Conservation (phyloP, 2,797 vertebrate genomes). For the Periophthalmus magnuspinnatus region DNA sequence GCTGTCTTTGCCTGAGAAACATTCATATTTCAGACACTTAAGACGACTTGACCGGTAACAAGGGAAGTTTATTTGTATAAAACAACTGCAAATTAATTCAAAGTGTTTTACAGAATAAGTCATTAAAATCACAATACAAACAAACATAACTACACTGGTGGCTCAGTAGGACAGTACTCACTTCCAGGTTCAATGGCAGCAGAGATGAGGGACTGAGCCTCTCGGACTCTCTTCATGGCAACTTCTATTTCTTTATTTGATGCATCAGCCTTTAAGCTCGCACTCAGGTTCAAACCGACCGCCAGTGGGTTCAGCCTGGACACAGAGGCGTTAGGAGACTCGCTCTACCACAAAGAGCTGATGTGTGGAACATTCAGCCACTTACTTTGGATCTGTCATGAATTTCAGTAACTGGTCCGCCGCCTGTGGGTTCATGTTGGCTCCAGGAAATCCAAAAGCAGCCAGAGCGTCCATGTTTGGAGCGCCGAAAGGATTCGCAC, state of each 20-base stretch:
- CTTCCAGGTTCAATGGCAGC: slow-evolving; percentile 95
- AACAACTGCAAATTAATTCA: too few relatives aligned
- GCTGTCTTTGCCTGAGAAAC: slow-evolving; percentile 85
- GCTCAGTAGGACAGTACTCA: slow-evolving; percentile 47
- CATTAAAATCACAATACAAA: too few relatives aligned
- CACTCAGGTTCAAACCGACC: slow-evolving; percentile 87
- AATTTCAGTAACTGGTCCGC: slow-evolving; percentile 95
- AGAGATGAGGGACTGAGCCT: slow-evolving; percentile 96
- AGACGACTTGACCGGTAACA: too few relatives aligned
- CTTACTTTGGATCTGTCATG: slow-evolving; percentile 99
- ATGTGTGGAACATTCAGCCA: slow-evolving; percentile 1
- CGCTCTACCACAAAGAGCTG: neutral
- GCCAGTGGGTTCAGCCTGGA: slow-evolving; percentile 92
- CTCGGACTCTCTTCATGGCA: slow-evolving; percentile 96
- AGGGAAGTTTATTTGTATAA: too few relatives aligned
- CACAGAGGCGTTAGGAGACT: slow-evolving; percentile 21
- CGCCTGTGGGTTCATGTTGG: slow-evolving; percentile 89
- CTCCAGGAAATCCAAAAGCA: slow-evolving; percentile 90
- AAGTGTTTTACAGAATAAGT: too few relatives aligned
- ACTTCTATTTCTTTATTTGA: slow-evolving; percentile 98
- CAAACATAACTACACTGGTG: neutral
- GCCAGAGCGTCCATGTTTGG: slow-evolving; percentile 90
- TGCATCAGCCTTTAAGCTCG: slow-evolving; percentile 89
- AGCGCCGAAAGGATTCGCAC: slow-evolving; percentile 89
- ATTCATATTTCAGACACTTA: neutral